A percentile compares a stretch with the other conserved stretches of the same genome.
Conservation (phyloP, 2,888 invertebrate species). For the Macaria liturata region DNA sequence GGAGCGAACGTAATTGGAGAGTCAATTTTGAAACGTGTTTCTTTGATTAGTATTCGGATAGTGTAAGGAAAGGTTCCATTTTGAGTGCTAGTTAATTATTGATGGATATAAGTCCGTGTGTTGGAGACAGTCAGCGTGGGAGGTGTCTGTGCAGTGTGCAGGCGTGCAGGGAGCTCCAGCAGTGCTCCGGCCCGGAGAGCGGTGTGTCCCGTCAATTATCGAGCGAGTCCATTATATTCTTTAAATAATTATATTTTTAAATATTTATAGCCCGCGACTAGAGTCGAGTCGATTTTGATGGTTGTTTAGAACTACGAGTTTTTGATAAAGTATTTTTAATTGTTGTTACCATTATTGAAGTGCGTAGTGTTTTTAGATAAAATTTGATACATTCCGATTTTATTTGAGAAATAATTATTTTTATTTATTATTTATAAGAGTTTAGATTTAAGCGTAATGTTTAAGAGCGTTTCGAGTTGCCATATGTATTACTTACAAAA, state of each 20-base stretch:
- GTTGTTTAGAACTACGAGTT: conserved; percentile 59
- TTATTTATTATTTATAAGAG: conserved; percentile 54
- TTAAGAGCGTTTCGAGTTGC: conserved; percentile 66
- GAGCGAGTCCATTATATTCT: conserved; percentile 73
- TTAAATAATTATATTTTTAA: conserved; percentile 58
- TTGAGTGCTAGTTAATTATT: conserved; percentile 25
- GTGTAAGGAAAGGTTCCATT: conserved; percentile 19
- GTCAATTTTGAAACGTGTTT: conserved; percentile 29
- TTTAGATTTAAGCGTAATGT: conserved; percentile 47
- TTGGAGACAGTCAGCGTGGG: conserved; percentile 17
- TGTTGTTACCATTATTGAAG: conserved; percentile 71
- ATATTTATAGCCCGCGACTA: conserved; percentile 56
- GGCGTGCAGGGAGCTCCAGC: conserved; percentile 41
- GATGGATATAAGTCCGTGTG: conserved; percentile 9
- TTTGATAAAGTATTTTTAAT: conserved; percentile 64
- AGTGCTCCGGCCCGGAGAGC: conserved; percentile 52
- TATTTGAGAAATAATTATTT: conserved; percentile 60
- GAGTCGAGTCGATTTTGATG: conserved; percentile 47
- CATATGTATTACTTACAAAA: conserved; percentile 63
- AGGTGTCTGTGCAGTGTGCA: conserved; percentile 16
- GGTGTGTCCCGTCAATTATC: conserved; percentile 75
- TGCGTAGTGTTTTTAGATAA: conserved; percentile 54
- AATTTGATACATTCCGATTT: conserved; percentile 52
- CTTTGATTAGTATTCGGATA: conserved; percentile 17
- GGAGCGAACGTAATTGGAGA: conserved; percentile 17